phyloP scores from a whole-genome alignment of 2,888 invertebrate species.

The Dyspetes luteomarginatus region DNA sequence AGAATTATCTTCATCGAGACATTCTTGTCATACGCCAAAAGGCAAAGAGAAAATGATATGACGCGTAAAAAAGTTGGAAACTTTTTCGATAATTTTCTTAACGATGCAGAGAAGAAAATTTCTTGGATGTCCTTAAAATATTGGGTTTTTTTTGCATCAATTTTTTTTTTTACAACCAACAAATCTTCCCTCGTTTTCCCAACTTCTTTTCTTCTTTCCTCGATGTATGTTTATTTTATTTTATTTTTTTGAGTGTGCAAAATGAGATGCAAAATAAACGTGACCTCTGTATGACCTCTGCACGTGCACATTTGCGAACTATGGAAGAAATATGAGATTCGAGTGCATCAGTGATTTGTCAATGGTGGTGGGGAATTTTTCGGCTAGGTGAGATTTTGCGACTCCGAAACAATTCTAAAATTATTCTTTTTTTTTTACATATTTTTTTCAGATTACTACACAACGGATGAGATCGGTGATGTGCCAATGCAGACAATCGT shows the following conservation, averaged over 20 bases:
- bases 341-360: slow-evolving; percentile 44
- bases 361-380: slow-evolving; percentile 57
- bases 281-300: slow-evolving; percentile 36
- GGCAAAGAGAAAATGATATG: slow-evolving; percentile 35
- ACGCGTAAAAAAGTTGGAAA: slow-evolving; percentile 1
- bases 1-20: slow-evolving; percentile 82
- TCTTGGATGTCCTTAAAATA: background rate
- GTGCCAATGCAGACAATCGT: slow-evolving; percentile 75
- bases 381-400: slow-evolving; percentile 7
- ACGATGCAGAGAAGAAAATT: background rate
- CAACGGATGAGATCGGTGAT: slow-evolving; percentile 71
- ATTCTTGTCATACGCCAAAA: slow-evolving; percentile 81
- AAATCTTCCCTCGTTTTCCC: background rate
- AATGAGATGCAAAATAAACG: slow-evolving; percentile 35
- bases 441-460: slow-evolving; percentile 73
- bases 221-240: background rate
- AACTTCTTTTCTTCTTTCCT: background rate
- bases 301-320: slow-evolving; percentile 44
- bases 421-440: slow-evolving; percentile 55
- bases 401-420: slow-evolving; percentile 72
- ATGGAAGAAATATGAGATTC: slow-evolving; percentile 20
- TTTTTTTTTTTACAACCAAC: background rate
- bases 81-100: background rate
- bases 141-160: background rate
- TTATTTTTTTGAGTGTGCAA: slow-evolving; percentile 52